Evolutionary conservation across 1,140 invertebrate species (phyloP).

Genomic region (Trichoplusia ni): DNA sequence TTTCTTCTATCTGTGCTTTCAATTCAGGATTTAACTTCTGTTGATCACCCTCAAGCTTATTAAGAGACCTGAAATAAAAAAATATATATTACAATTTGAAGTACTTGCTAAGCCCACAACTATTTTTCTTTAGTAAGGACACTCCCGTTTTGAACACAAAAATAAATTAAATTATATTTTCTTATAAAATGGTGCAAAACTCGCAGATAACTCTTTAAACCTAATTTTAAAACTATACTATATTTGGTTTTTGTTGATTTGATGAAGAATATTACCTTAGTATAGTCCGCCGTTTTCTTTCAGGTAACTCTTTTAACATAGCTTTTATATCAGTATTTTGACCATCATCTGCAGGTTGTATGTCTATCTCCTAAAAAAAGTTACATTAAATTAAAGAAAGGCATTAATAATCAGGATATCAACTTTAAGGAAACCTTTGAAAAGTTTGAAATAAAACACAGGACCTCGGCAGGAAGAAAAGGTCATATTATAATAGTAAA

Average conservation of each 20-base stretch:
- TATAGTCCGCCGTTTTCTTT: conserved; percentile 67
- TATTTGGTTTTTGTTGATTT: no score
- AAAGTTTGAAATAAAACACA: no score
- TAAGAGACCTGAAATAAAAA: conserved; percentile 58
- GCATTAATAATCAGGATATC: background rate
- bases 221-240: no score
- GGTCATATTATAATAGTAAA: no score
- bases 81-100: background rate
- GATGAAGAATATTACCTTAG: conserved; percentile 51
- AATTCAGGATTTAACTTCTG: conserved; percentile 40
- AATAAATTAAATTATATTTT: no score
- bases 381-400: background rate
- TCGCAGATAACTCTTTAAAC: no score
- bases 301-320: conserved; percentile 62
- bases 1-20: conserved; percentile 47
- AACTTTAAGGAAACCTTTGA: no score
- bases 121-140: no score
- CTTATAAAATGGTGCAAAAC: no score
- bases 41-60: conserved; percentile 55
- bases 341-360: conserved; percentile 31
- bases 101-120: background rate
- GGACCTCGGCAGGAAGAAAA: no score
- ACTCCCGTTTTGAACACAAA: no score
- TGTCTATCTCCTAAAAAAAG: conserved; percentile 37
- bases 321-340: conserved; percentile 46